phyloP scores from a whole-genome alignment of 2,888 invertebrate species.

The Drosophila kanekoi region DNA sequence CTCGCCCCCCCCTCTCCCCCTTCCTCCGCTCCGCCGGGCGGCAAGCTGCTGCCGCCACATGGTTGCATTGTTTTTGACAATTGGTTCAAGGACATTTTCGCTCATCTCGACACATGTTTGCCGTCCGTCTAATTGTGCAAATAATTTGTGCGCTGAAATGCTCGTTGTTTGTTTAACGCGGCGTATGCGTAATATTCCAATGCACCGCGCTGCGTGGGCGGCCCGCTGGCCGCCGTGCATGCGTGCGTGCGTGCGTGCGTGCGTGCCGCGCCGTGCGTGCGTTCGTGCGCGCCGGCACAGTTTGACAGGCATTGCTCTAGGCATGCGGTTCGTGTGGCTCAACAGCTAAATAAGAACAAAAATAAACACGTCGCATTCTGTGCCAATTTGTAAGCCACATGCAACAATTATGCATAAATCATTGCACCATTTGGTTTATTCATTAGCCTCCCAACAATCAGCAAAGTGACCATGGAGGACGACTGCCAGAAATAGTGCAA shows the following conservation, averaged over 20 bases:
- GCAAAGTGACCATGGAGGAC: slow-evolving; percentile 8
- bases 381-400: slow-evolving; percentile 36
- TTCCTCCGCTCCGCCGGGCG: background rate
- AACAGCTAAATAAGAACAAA: background rate
- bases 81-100: slow-evolving; percentile 73
- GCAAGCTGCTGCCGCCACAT: background rate
- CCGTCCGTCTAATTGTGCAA: slow-evolving; percentile 37
- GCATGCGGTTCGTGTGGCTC: slow-evolving; percentile 10
- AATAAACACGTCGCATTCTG: slow-evolving; percentile 40
- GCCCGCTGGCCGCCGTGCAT: background rate
- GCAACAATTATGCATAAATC: slow-evolving; percentile 11
- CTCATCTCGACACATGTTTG: slow-evolving; percentile 33
- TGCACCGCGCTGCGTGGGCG: slow-evolving; percentile 41
- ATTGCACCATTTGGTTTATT: slow-evolving; percentile 12
- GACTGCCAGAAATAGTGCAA: too few relatives aligned
- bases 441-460: slow-evolving; percentile 8
- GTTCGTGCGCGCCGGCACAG: slow-evolving; percentile 20
- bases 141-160: slow-evolving; percentile 31
- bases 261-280: background rate
- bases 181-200: slow-evolving; percentile 68
- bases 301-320: slow-evolving; percentile 28
- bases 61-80: slow-evolving; percentile 44
- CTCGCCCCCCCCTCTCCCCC: background rate
- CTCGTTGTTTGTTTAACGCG: slow-evolving; percentile 45
- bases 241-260: background rate